Evolutionary conservation across 2,888 invertebrate genomes (phyloP).

Genomic region (Dolichopus griseipennis): DNA sequence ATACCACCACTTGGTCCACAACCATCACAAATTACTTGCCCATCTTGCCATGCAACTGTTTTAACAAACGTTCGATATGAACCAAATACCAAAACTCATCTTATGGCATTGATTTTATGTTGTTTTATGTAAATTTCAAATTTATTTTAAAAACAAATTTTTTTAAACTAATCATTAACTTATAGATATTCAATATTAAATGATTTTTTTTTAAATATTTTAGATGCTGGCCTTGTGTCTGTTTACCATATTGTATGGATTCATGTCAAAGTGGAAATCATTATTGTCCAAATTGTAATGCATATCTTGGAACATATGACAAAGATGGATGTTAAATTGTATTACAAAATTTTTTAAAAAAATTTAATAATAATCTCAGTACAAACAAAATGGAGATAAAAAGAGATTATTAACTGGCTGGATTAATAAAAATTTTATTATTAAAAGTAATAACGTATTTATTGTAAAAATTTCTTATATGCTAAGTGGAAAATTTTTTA

Average conservation of each 20-base stretch:
- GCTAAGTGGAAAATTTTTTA: too few relatives aligned
- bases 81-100: constrained; percentile 23
- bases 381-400: too few relatives aligned
- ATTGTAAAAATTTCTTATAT: too few relatives aligned
- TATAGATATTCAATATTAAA: too few relatives aligned
- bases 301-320: constrained; percentile 47
- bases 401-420: too few relatives aligned
- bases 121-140: constrained; percentile 30
- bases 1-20: constrained; percentile 31
- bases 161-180: too few relatives aligned
- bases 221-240: constrained; percentile 49
- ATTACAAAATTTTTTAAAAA: too few relatives aligned
- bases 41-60: constrained; percentile 40
- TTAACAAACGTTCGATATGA: constrained; percentile 35
- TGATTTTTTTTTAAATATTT: constrained; percentile 13
- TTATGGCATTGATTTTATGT: constrained; percentile 23
- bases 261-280: constrained; percentile 50
- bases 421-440: too few relatives aligned
- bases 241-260: constrained; percentile 51
- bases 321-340: neutral
- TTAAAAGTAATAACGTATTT: too few relatives aligned
- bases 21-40: constrained; percentile 37
- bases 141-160: neutral
- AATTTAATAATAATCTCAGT: too few relatives aligned
- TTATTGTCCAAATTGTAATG: constrained; percentile 50